phyloP scores from a whole-genome alignment of 2,797 vertebrate genomes.

The Picus viridis region DNA sequence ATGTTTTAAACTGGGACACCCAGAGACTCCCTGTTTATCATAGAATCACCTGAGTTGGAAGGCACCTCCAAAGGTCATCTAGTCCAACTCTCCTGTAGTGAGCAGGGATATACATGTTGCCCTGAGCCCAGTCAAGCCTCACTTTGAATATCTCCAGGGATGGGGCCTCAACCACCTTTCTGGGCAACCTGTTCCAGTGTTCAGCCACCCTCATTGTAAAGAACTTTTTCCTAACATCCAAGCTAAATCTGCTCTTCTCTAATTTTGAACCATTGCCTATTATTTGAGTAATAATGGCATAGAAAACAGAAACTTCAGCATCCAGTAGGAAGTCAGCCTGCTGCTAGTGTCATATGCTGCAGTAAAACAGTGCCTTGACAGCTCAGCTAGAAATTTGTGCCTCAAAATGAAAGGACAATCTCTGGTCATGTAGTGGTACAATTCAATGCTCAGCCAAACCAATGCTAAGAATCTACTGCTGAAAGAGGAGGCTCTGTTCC shows the following conservation, averaged over 20 bases:
- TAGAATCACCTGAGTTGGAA: neutral
- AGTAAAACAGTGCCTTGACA: neutral
- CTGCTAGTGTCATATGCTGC: neutral
- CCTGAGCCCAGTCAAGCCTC: too few relatives aligned
- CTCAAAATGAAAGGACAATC: neutral
- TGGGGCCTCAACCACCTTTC: too few relatives aligned
- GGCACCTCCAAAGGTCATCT: too few relatives aligned
- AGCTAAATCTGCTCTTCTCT: too few relatives aligned
- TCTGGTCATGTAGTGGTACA: neutral
- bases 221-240: too few relatives aligned
- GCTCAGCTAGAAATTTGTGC: neutral
- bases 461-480: neutral
- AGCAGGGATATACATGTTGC: too few relatives aligned
- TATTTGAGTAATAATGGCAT: neutral
- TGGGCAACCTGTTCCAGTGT: too few relatives aligned
- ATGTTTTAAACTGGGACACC: neutral
- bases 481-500: neutral
- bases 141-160: too few relatives aligned
- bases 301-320: neutral
- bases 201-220: too few relatives aligned
- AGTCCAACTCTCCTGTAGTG: too few relatives aligned
- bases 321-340: neutral
- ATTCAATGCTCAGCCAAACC: neutral
- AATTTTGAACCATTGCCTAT: too few relatives aligned
- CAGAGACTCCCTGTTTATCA: neutral